Percentiles rank a stretch among this genome's conserved stretches.
Conservation (phyloP, 2,797 vertebrate species). For the Paguma larvata region DNA sequence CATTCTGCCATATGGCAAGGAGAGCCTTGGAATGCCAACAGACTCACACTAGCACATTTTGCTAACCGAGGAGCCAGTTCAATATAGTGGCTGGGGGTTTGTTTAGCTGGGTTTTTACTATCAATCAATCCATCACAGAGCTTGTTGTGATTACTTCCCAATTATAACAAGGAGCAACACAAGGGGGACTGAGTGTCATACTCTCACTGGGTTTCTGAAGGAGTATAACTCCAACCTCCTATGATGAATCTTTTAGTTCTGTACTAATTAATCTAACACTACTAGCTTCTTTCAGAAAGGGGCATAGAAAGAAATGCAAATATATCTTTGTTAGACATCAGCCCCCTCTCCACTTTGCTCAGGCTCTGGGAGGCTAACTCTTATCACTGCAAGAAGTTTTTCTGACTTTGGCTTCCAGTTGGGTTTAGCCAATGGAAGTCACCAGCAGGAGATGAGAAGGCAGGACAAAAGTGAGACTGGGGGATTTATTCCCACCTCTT, state of each 20-base stretch:
- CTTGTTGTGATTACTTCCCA: not conserved
- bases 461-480: not conserved
- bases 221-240: not conserved
- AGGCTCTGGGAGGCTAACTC: not conserved
- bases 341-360: not conserved
- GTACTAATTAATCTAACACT: not conserved
- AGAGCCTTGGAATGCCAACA: slow-evolving; percentile 10
- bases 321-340: not conserved
- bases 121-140: not conserved
- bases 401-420: not conserved
- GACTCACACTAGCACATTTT: not conserved
- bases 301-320: not conserved
- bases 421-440: not conserved
- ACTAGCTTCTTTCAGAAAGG: not conserved
- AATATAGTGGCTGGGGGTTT: not conserved
- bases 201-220: not conserved
- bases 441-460: not conserved
- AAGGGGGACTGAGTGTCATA: not conserved
- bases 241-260: not conserved
- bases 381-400: not conserved
- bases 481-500: not conserved
- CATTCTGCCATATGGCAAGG: not conserved
- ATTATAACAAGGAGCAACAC: not conserved
- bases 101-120: slow-evolving; percentile 15
- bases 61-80: slow-evolving; percentile 13